Evolutionary conservation across 2,113 vertebrate species (phyloP), one percentile per base, ranked within the genome.

Genomic region (Gadus chalcogrammus): DNA sequence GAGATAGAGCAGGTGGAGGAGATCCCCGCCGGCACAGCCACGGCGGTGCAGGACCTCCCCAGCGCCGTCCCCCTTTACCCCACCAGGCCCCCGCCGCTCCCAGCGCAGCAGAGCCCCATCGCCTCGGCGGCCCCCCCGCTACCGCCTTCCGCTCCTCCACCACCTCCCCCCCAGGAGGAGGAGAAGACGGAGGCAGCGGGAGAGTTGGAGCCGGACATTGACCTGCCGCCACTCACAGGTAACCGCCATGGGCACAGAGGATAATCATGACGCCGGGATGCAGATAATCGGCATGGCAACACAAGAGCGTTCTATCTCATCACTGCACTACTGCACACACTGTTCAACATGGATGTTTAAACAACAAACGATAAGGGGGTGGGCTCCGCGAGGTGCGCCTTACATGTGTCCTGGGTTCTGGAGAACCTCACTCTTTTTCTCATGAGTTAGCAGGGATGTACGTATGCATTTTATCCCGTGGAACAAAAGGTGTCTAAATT

Each of bases 161-260:
- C 8, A 28, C 69, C 52, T 85, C 89, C n/a, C 15, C 55, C 2
- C 5, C 55, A 58, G 55, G n/a, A 58, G 55, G 15, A 58, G 55
- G 3, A 58, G 15, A 48, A 1, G n/a, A 16, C 17, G 18, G 95
- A 93, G 59, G 93, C 94, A 67, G 93, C 94, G 66, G 84, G 75
- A 2, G 94, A 95, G 82, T 93, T 95, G 8, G 84, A 91, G 2
- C 82, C 85, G 0, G 93, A 95, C 60, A 84, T 92, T 20, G 97
- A 98, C 82, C 91, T 98, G 80, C 97, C 95, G 2, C 95, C 96
- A 0, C 93, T 98, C 42, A 98, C 97, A 85, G 95, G 97, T 98
- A 77, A 48, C 12, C 42, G 42, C 42, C 42, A 13, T 48, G 42
- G 42, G 2, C 12, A 48, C 42, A 48, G 42, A 48, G 42, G 42